These are phyloP conservation scores for Chaetodon trifasciatus DNA, from an alignment of 2,797 vertebrate species.

Conservation along the genomic window DNA sequence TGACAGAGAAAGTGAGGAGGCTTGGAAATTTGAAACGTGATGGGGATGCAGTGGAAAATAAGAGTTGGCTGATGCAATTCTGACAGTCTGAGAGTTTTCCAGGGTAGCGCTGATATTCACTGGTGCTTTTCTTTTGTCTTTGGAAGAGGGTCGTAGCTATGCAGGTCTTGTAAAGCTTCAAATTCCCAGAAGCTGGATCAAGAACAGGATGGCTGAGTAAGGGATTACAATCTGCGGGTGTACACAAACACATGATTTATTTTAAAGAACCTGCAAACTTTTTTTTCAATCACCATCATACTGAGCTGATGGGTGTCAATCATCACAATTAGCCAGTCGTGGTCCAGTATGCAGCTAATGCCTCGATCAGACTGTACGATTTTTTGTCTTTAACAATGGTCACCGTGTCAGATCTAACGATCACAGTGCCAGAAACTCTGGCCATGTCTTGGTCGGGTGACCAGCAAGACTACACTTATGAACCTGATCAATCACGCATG, in stretches of 20 bases:
- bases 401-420: too few species aligned
- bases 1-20: conserved; percentile 54
- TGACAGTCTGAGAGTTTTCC: conserved; percentile 36
- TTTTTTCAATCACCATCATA: too few species aligned
- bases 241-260: neutral
- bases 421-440: too few species aligned
- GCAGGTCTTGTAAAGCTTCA: neutral
- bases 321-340: neutral
- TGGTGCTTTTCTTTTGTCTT: conserved; percentile 19
- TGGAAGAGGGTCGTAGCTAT: too few species aligned
- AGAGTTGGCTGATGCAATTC: conserved; percentile 50
- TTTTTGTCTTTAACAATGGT: too few species aligned
- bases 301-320: too few species aligned
- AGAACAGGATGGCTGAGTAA: neutral
- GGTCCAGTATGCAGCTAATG: too few species aligned
- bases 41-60: conserved; percentile 32
- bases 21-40: conserved; percentile 44
- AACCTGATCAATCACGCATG: too few species aligned
- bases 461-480: too few species aligned
- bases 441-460: too few species aligned
- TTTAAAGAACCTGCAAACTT: too few species aligned
- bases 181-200: neutral
- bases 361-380: too few species aligned
- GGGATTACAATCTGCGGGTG: neutral
- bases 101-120: neutral